Base-by-base conservation (phyloP, 1,140 invertebrate species). In the Sogatella furcifera region DNA sequence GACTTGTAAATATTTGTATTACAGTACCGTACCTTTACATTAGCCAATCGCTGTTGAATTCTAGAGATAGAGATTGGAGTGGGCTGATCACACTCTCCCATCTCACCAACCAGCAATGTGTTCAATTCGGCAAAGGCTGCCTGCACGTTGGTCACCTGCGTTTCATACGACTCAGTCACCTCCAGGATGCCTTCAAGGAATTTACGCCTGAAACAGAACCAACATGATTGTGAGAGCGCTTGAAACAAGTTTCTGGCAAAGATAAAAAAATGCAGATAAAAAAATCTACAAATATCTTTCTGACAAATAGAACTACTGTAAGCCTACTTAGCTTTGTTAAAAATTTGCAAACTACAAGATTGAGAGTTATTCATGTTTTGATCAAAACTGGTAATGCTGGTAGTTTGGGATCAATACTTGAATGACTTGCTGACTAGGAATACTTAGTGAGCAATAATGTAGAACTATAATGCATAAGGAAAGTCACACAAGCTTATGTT, bases 181-280 rank as follows among this genome's bases (percentile, higher is more conserved):
- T 80, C 74, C 10, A 81, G 77, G 14, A 88, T 71, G 5, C 77
- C 78, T 13, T 82, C 80, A 21, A 88, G 67, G n/a, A 72, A 68
- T 3, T 69, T 63, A 5, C 67, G 68, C 8, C 68, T 72, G 5
- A 67, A 44, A 55, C 9, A 52, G 4, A 17, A 54, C 21, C 24
- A 4, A 38, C 9, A 38, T 28, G 6, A 4, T 28, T 28, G 24
- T 28, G 6, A 28, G 24, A 28, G 24, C n/a, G n/a, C n/a, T n/a
- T n/a, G n/a, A n/a, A n/a, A n/a, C n/a, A n/a, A n/a, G n/a, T n/a
- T n/a, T n/a, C n/a, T n/a, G n/a, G n/a, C n/a, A n/a, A n/a, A n/a
- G n/a, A n/a, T n/a, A n/a, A 28, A 28, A 6, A 28, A 28, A 28
- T 28, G 24, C 6, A 28, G 24, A 4, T 28, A 28, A 28, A 28